phyloP scores from a whole-genome alignment of 2,113 vertebrate genomes.

The Oncorhynchus mykiss region DNA sequence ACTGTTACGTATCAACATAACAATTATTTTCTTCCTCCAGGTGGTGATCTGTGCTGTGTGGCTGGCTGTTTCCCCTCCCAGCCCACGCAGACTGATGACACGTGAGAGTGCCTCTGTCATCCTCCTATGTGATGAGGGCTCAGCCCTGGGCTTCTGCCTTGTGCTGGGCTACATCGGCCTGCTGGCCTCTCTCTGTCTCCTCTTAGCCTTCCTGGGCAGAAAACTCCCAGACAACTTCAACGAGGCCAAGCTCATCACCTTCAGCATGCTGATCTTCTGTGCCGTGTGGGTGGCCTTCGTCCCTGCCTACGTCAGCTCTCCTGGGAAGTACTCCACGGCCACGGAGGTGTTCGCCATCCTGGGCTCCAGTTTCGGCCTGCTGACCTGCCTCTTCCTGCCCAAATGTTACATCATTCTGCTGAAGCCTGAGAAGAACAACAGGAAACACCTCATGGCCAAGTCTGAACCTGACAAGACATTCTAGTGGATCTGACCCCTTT shows the following conservation, averaged over 20 bases:
- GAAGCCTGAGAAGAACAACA: conserved; percentile 73
- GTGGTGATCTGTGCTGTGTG: conserved; percentile 70
- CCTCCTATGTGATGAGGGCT: conserved; percentile 73
- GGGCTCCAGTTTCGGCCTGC: conserved; percentile 76
- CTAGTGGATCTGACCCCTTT: too few relatives aligned
- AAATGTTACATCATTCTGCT: conserved; percentile 78
- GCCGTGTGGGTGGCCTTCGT: conserved; percentile 77
- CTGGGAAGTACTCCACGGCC: conserved; percentile 74
- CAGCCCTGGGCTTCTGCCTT: conserved; percentile 63
- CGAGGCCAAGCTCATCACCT: conserved; percentile 77
- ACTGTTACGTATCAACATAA: too few relatives aligned
- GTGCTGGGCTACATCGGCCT: conserved; percentile 76
- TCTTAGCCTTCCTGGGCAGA: conserved; percentile 75
- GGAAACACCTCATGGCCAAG: conserved; percentile 65
- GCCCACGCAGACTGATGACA: conserved; percentile 65
- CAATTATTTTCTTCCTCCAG: conserved; percentile 47
- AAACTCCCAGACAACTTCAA: conserved; percentile 78
- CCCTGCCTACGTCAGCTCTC: conserved; percentile 76
- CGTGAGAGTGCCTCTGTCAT: conserved; percentile 66
- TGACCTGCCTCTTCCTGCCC: conserved; percentile 75
- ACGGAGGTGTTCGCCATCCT: conserved; percentile 79
- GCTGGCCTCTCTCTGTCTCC: conserved; percentile 70
- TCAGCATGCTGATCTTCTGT: conserved; percentile 79
- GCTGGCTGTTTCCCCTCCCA: conserved; percentile 68
- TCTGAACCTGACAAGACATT: background rate